Base-by-base conservation (phyloP, 1,140 invertebrate species). In the Cotesia glomerata region DNA sequence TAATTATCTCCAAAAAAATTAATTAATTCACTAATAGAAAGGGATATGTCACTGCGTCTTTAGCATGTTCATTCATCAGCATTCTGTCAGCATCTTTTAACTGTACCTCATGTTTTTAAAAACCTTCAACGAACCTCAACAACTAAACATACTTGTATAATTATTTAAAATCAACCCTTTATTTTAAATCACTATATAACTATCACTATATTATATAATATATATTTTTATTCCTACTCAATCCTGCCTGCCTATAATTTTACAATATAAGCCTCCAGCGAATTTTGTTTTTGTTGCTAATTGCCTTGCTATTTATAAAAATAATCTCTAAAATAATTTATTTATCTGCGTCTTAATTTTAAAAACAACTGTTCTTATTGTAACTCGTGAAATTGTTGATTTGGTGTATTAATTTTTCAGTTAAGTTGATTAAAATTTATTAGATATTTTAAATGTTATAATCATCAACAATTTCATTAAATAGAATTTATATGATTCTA, bases 201-300 rank as follows among this genome's bases (percentile, higher is more conserved):
- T 45, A 45, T 62, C 63, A 63, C 69, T 77, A 45, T 78, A 54
- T 74, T 34, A 76, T 26, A 68, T 16, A 34, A 59, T 70, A 26
- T 61, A 74, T 61, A 69, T 71, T 49, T 75, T 68, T 76, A 14
- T 13, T 75, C 52, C 70, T 51, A 69, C 65, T 67, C 71, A 54
- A 75, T 78, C 68, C 75, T 77, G 73, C 74, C 75, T 80, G 76
- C 71, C 73, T 80, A 56, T 63, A 54, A 61, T n/a, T 11, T 45
- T 45, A 9, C 7, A 9, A 45, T 45, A 63, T 18, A 71, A 69
- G 74, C 74, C 71, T 72, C 71, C 68, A 62, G 68, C 61, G 69
- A 77, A 76, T 13, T 69, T 77, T 74, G 76, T 65, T 65, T 61
- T 75, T 76, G 69, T 77, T 76, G 66, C 71, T 77, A 69, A 65